These are phyloP conservation scores for Aspiorhynchus laticeps DNA, from an alignment of 2,113 vertebrate species.

Conservation along the genomic window DNA sequence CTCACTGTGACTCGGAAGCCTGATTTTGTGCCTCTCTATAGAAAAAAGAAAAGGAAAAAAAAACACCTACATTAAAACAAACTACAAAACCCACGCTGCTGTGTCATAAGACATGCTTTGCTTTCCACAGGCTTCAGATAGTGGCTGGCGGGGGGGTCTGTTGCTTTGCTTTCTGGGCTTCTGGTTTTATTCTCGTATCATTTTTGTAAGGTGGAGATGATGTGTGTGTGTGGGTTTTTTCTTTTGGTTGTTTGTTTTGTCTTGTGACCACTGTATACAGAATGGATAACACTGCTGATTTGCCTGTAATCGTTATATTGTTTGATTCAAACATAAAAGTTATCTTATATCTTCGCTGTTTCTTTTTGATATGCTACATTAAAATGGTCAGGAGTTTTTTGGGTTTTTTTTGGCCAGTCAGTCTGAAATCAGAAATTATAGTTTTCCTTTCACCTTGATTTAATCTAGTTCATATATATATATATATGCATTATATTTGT, in stretches of 20 bases:
- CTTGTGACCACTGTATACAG: slow-evolving; percentile 38
- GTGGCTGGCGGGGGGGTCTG: slow-evolving; percentile 13
- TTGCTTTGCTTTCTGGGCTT: slow-evolving; percentile 48
- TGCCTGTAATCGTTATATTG: slow-evolving; percentile 49
- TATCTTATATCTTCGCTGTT: slow-evolving; percentile 42
- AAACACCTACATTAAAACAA: slow-evolving; percentile 31
- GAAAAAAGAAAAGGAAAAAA: slow-evolving; percentile 39
- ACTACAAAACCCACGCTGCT: slow-evolving; percentile 44
- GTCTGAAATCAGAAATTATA: neutral
- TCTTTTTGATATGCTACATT: slow-evolving; percentile 25
- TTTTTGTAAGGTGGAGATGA: slow-evolving; percentile 33
- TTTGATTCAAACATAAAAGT: slow-evolving; percentile 48
- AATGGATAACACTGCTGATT: slow-evolving; percentile 47
- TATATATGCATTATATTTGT: neutral
- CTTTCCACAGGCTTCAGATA: slow-evolving; percentile 28
- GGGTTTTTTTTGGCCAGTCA: neutral
- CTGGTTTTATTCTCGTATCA: slow-evolving; percentile 40
- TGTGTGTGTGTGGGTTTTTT: neutral
- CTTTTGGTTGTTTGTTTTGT: slow-evolving; percentile 5
- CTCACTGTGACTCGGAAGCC: slow-evolving; percentile 62
- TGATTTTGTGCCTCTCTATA: slow-evolving; percentile 62
- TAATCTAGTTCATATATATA: neutral
- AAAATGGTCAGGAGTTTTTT: neutral
- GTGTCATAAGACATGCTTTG: slow-evolving; percentile 31
- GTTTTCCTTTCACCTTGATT: neutral